phyloP scores from a whole-genome alignment of 2,797 vertebrate species.

The Pangasius larnaudii region DNA sequence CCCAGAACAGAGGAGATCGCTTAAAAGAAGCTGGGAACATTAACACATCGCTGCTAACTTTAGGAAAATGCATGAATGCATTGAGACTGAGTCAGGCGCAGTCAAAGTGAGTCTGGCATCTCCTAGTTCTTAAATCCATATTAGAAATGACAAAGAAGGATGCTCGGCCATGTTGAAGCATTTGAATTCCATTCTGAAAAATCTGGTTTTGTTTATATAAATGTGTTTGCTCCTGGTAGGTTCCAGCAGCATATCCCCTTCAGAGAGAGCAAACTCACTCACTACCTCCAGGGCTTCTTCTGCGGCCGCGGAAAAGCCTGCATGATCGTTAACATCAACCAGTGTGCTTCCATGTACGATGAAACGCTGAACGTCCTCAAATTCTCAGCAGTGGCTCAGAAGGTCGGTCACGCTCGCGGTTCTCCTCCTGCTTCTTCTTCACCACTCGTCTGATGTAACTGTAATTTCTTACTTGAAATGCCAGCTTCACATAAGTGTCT shows the following conservation, averaged over 20 bases:
- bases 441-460: background rate
- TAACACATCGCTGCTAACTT: conserved; percentile 87
- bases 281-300: conserved; percentile 95
- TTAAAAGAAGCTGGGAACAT: conserved; percentile 93
- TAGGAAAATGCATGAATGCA: conserved; percentile 91
- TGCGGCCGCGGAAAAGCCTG: conserved; percentile 87
- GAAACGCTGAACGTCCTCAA: conserved; percentile 94
- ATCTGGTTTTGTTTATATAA: background rate
- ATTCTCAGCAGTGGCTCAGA: conserved; percentile 92
- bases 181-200: background rate
- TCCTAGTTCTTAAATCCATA: background rate
- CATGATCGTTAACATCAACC: conserved; percentile 95
- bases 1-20: conserved; percentile 86
- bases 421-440: background rate
- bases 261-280: conserved; percentile 94
- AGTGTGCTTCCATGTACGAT: conserved; percentile 82
- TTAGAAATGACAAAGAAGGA: background rate
- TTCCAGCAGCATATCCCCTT: conserved; percentile 90
- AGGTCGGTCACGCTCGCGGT: conserved; percentile 70
- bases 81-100: conserved; percentile 84
- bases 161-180: background rate
- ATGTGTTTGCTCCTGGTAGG: conserved; percentile 65
- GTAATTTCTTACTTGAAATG: background rate
- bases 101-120: conserved; percentile 79
- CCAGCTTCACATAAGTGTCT: background rate